Base-by-base conservation (phyloP, 2,797 vertebrate species). In the Urosaurus nigricauda region DNA sequence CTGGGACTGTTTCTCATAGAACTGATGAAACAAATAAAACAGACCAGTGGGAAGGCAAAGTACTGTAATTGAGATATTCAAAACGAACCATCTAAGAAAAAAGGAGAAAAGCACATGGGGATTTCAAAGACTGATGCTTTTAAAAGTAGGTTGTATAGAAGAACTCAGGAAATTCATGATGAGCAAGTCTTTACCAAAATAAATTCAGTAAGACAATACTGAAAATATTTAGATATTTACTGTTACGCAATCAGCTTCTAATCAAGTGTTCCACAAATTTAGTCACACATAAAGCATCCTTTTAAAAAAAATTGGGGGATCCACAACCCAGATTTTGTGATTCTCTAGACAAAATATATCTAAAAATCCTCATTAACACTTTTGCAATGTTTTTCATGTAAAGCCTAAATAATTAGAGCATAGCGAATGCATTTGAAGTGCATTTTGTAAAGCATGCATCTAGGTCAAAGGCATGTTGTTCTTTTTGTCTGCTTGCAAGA, bases 371-470 rank as follows among this genome's bases (percentile, higher is more conserved):
- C 0, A 0, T 73, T 87, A 58, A 51, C 7, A 63, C 74, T 83
- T 84, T 82, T 92, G 26, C 73, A 91, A 81, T 58, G 51, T 81
- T 83, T 87, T 84, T 83, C 71, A 68, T 43, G 40, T 63, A 91
- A 81, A 88, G 70, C 63, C 19, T 29, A 88, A 90, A 88, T 90
- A 94, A 94, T 91, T 95, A 91, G 90, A 95, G 90, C 90, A 0
- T 90, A 80, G 88, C 11, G 79, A 92, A 92, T 88, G 47, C 86
- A 87, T 92, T 92, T 92, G 85, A 93, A 89, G 93, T 0, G 3
- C 80, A 90, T 87, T 73, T 85, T 79, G 75, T 2, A 12, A 94
- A 90, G 73, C 87, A 91, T 91, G 82, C 86, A 89, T 88, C 58
- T 92, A 93, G 90, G 87, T 92, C 90, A 95, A 88, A 89, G 75